Evolutionary conservation across 1,140 invertebrate genomes (phyloP).

Genomic region (Drosophila mayri): DNA sequence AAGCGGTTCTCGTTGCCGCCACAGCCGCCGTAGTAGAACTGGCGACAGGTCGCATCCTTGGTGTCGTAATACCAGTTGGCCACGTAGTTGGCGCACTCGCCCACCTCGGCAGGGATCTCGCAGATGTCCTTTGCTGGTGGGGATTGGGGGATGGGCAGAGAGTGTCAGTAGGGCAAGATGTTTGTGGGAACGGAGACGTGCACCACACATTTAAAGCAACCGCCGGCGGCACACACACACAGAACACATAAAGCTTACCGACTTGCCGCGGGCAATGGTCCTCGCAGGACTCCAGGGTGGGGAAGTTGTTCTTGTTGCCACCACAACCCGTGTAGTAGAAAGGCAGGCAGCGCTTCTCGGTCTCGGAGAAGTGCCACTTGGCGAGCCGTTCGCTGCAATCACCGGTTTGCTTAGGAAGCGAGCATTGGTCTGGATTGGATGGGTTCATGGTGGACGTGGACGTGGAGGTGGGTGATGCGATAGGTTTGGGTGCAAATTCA

Average conservation of each 20-base stretch:
- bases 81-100: conserved; percentile 92
- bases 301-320: conserved; percentile 96
- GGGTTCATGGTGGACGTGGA: conserved; percentile 10
- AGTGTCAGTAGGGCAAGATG: conserved; percentile 20
- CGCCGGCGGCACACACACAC: conserved; percentile 19
- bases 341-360: conserved; percentile 94
- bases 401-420: conserved; percentile 91
- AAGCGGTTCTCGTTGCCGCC: conserved; percentile 94
- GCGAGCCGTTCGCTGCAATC: conserved; percentile 92
- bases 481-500: no score
- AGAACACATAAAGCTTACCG: conserved; percentile 87
- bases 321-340: conserved; percentile 98
- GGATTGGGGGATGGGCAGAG: conserved; percentile 9
- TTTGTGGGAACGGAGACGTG: neutral
- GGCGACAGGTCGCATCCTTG: conserved; percentile 88
- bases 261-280: conserved; percentile 91
- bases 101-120: conserved; percentile 90
- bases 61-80: conserved; percentile 94
- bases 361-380: conserved; percentile 94
- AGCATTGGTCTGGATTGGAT: conserved; percentile 89
- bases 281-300: conserved; percentile 91
- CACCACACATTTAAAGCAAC: conserved; percentile 73
- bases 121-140: conserved; percentile 88
- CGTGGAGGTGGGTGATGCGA: conserved; percentile 37
- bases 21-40: conserved; percentile 94